A percentile compares a stretch with the other conserved stretches of the same genome.
Conservation (phyloP, 2,113 vertebrate genomes). For the Cephalopholis sonnerati region DNA sequence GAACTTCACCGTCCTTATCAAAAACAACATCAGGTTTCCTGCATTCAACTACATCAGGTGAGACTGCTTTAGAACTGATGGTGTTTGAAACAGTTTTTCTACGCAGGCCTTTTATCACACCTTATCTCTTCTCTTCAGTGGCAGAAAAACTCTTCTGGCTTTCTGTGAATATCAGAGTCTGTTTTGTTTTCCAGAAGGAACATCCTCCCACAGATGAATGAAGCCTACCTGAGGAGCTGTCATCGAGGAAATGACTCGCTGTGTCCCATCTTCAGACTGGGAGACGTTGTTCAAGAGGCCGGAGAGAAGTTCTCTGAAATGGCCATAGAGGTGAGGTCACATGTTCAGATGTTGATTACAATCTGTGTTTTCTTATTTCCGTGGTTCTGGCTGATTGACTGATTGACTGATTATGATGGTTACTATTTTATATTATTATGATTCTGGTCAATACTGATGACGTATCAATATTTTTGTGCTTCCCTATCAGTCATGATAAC, state of each 20-base stretch:
- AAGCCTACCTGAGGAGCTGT: slow-evolving; percentile 80
- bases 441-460: too few species aligned
- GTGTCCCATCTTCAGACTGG: slow-evolving; percentile 90
- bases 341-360: too few species aligned
- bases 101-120: too few species aligned
- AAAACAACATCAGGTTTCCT: slow-evolving; percentile 89
- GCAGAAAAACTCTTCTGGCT: not conserved
- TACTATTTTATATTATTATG: too few species aligned
- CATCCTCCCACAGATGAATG: slow-evolving; percentile 84
- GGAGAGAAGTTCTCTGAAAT: slow-evolving; percentile 87
- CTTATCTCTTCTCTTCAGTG: not conserved
- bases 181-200: slow-evolving; percentile 82
- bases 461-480: too few species aligned
- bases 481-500: too few species aligned
- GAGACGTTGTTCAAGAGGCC: slow-evolving; percentile 85
- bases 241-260: slow-evolving; percentile 63
- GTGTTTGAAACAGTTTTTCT: not conserved
- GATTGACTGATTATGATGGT: too few species aligned
- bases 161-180: not conserved
- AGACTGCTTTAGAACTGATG: slow-evolving; percentile 31
- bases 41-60: slow-evolving; percentile 87
- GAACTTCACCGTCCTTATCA: slow-evolving; percentile 91
- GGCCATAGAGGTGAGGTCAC: slow-evolving; percentile 85
- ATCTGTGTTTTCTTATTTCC: not conserved
- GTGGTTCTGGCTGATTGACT: too few species aligned